Evolutionary conservation across 1,140 invertebrate species (phyloP).

Genomic region (Drosophila sulfurigaster): DNA sequence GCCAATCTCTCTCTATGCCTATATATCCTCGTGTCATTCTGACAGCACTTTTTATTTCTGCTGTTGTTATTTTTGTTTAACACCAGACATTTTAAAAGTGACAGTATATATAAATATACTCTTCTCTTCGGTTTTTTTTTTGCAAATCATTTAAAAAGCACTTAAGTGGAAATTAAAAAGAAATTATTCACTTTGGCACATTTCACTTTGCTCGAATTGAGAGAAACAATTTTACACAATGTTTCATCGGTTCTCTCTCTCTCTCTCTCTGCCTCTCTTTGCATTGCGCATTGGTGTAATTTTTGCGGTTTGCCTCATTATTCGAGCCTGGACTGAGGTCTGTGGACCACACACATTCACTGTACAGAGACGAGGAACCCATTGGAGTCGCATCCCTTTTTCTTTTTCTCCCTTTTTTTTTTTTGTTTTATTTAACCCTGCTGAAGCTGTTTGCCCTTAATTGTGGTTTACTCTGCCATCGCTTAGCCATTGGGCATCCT

Average conservation of each 20-base stretch:
- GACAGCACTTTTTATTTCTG: conserved; percentile 7
- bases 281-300: conserved; percentile 40
- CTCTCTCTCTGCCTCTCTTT: neutral
- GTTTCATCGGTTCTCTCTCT: conserved; percentile 8
- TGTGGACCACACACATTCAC: conserved; percentile 5
- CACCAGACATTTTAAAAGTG: conserved; percentile 37
- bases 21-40: neutral
- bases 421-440: neutral
- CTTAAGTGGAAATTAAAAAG: conserved; percentile 57
- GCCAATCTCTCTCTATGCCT: neutral
- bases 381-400: neutral
- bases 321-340: conserved; percentile 21
- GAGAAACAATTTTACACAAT: conserved; percentile 27
- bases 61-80: conserved; percentile 11
- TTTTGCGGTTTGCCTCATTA: conserved; percentile 51
- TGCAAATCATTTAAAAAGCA: conserved; percentile 50
- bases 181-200: conserved; percentile 58
- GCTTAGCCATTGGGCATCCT: conserved; percentile 26
- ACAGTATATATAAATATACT: conserved; percentile 4
- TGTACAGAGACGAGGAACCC: conserved; percentile 3
- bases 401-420: neutral
- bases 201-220: conserved; percentile 12
- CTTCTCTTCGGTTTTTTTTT: conserved; percentile 2
- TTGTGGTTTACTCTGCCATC: conserved; percentile 38
- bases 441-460: conserved; percentile 18